Evolutionary conservation across 2,888 invertebrate genomes (phyloP).

Genomic region (Dryocosmus kuriphilus): DNA sequence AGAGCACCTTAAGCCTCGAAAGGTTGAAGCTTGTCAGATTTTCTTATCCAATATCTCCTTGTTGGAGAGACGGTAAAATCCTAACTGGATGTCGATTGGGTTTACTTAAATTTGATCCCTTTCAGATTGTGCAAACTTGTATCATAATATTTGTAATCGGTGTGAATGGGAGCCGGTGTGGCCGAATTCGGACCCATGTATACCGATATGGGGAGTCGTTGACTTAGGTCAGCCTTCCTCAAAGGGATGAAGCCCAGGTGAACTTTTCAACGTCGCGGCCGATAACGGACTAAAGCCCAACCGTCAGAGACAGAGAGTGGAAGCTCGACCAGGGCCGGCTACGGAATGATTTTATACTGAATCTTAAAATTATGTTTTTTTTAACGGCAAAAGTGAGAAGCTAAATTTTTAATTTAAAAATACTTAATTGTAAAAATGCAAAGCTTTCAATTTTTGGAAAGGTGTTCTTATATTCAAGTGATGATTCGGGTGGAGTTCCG

Average conservation of each 20-base stretch:
- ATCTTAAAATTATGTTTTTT: neutral
- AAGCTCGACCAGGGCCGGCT: conserved; percentile 22
- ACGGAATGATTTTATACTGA: neutral
- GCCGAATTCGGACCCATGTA: conserved; percentile 72
- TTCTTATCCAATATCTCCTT: neutral
- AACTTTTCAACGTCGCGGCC: conserved; percentile 55
- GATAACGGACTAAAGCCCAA: conserved; percentile 68
- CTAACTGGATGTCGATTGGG: conserved; percentile 29
- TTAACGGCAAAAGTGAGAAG: no score
- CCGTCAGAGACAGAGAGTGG: conserved; percentile 43
- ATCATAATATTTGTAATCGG: conserved; percentile 64
- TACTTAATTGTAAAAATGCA: no score
- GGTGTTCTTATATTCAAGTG: no score
- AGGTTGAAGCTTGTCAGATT: neutral
- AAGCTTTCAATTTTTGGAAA: no score
- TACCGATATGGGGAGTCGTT: conserved; percentile 55
- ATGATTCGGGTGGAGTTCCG: no score
- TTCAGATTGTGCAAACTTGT: conserved; percentile 68
- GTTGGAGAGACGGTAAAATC: no score
- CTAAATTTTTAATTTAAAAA: no score
- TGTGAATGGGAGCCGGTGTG: conserved; percentile 65
- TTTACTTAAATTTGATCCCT: conserved; percentile 71
- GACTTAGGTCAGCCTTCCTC: conserved; percentile 32
- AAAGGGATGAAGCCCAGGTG: neutral
- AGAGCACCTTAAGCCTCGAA: neutral